Base-by-base conservation (phyloP, 2,113 vertebrate genomes). In the Pithys albifrons region DNA sequence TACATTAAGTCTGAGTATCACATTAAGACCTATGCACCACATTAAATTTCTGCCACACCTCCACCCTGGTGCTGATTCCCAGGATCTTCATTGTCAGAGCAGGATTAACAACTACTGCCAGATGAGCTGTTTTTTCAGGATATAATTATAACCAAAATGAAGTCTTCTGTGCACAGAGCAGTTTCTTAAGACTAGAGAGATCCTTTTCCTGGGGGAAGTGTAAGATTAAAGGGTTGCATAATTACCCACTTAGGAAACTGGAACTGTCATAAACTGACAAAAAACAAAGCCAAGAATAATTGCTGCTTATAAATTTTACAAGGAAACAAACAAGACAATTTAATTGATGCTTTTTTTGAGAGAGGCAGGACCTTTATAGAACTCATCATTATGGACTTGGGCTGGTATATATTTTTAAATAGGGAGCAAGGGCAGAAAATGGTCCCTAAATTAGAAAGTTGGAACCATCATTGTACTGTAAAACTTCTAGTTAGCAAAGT, bases 211-310 rank as follows among this genome's bases (percentile, higher is more conserved):
- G 1, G 48, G 81, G 77, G 71, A 95, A 94, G 58, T 67, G 43
- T 85, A 82, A 87, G 33, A 91, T 90, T 92, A 91, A 93, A 88
- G 59, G 62, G 52, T 89, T 92, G 73, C 18, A 54, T 83, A 94
- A 96, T 93, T 91, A 89, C 25, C 73, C 61, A 67, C 45, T 91
- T 92, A 83, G 74, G 85, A 90, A 94, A 83, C 41, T 20, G 69
- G 58, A 85, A 61, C 51, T 88, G 67, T 85, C 91, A 54, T 85
- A 96, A 93, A 95, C 41, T 86, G 88, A 85, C 80, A 70, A 83
- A 85, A 93, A 73, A 88, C 62, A 73, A 93, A 93, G 70, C 66
- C 54, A 91, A 69, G 46, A 94, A 79, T 95, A 96, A 94, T 94
- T 89, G 77, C 41, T 85, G 70, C 81, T 91, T 82, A 77, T 82